Evolutionary conservation across 2,113 vertebrate species (phyloP).

Genomic region (Echinops telfairi): DNA sequence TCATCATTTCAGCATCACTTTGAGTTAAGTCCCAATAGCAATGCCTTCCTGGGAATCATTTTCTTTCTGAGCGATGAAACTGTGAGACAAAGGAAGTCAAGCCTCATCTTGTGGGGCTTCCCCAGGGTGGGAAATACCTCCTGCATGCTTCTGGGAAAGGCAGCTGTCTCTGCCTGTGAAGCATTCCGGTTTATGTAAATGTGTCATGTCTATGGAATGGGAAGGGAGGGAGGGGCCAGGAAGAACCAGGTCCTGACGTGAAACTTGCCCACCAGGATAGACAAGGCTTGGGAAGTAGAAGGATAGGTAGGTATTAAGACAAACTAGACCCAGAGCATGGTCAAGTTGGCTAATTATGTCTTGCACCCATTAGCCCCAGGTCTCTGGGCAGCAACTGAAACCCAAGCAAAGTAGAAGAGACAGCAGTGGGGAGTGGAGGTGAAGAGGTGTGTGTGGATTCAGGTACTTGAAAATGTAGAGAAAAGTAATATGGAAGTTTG

Average conservation of each 20-base stretch:
- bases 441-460: background rate
- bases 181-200: background rate
- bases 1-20: background rate
- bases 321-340: background rate
- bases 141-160: background rate
- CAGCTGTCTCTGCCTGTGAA: background rate
- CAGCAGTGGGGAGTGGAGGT: background rate
- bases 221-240: background rate
- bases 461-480: background rate
- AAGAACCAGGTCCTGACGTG: background rate
- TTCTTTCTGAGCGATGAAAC: background rate
- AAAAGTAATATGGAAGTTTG: background rate
- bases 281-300: background rate
- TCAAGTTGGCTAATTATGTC: background rate
- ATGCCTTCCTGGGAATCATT: background rate
- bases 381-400: background rate
- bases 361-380: no score
- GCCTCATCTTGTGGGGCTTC: background rate
- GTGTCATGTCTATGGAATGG: slow-evolving; percentile 37
- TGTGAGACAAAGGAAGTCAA: background rate
- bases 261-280: background rate
- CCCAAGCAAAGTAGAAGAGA: background rate
- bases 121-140: background rate
- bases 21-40: background rate
- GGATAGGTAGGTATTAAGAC: background rate